Percentiles rank a stretch among this genome's conserved stretches.
Conservation (phyloP, 92 coral and sea anemone species). For the Nematostella vectensis region DNA sequence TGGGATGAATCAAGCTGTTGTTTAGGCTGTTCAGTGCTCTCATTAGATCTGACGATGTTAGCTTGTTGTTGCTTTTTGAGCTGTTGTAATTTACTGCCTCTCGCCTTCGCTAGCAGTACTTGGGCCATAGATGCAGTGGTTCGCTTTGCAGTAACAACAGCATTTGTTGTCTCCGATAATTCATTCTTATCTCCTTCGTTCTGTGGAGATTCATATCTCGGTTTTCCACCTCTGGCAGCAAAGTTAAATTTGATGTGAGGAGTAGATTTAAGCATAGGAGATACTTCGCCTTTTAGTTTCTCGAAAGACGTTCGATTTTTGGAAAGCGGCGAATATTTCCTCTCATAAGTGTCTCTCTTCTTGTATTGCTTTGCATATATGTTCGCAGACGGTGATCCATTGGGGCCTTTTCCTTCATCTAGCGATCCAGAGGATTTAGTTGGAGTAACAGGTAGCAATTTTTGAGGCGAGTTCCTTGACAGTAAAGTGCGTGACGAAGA, state of each 20-base stretch:
- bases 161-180: constrained; percentile 4
- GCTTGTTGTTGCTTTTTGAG: constrained; percentile 46
- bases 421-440: background rate
- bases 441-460: constrained; percentile 3
- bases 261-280: constrained; percentile 55
- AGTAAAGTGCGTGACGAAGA: constrained; percentile 14
- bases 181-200: constrained; percentile 10
- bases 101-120: constrained; percentile 91
- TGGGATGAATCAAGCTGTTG: constrained; percentile 18
- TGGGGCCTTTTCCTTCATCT: constrained; percentile 1
- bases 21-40: background rate
- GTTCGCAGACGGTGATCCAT: constrained; percentile 23
- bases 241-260: constrained; percentile 49
- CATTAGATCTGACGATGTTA: constrained; percentile 10
- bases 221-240: constrained; percentile 56
- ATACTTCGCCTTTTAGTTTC: constrained; percentile 15
- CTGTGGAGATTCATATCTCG: background rate
- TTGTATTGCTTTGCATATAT: constrained; percentile 87
- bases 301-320: constrained; percentile 7
- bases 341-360: constrained; percentile 87
- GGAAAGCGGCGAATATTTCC: constrained; percentile 54
- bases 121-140: constrained; percentile 70
- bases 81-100: constrained; percentile 63
- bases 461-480: constrained; percentile 23
- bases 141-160: constrained; percentile 14